Evolutionary conservation across 2,797 vertebrate species (phyloP), one percentile per base, ranked within the genome.

Genomic region (Fistularia commersonii): DNA sequence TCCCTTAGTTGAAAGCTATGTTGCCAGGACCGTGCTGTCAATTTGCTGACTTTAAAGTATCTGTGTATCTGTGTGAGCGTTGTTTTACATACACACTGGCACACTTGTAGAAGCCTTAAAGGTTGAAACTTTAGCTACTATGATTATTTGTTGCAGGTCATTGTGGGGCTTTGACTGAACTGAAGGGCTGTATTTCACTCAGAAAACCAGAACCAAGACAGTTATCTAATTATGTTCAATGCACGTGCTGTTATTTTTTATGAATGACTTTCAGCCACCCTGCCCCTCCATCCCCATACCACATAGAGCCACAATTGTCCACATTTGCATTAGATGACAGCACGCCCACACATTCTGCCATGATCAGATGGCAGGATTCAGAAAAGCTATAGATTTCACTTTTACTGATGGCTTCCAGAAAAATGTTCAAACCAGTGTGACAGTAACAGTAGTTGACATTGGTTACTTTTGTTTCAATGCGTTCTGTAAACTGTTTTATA

Each of bases 241-340:
- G 41, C 0, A 12, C 3, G 7, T 6, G 13, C 12, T 31, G 35
- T 7, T 10, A 7, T 36, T 10, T 36, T 36, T 1, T 36, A 6
- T 36, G 7, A 36, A 8, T 36, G 35, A 36, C 35, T 36, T 36
- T 23, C 23, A 23, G 23, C 2, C 4, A 23, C 23, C 23, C n/a
- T n/a, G n/a, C n/a, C n/a, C n/a, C n/a, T n/a, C n/a, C n/a, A n/a
- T n/a, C n/a, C 23, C 23, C 23, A 23, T 23, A 23, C 23, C 4
- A 4, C 23, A 23, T 23, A 23, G 51, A 58, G 48, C 11, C 40
- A 38, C 6, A n/a, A 32, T 57, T 40, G 8, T 60, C 44, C 51
- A 40, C 51, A 74, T 83, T 77, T 69, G 58, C 61, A 77, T 79
- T 61, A 76, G 41, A 76, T 51, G 53, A 64, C 54, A 47, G 57